Percentiles rank a stretch among this genome's conserved stretches.
Conservation (phyloP, 2,888 invertebrate genomes). For the Notodromas monacha region DNA sequence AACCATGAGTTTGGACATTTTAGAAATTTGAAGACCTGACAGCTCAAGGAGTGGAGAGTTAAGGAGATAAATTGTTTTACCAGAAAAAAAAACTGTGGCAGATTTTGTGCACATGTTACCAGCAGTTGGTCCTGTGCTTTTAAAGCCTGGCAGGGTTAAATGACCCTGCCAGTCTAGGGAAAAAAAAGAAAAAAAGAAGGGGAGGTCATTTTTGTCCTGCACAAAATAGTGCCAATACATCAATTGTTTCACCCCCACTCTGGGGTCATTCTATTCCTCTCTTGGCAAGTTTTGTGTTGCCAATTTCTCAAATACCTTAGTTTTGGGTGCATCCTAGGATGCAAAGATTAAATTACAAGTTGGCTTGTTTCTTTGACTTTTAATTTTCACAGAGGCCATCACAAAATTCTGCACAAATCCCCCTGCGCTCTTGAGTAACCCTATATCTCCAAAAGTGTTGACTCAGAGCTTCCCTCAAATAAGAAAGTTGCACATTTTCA, state of each 20-base stretch:
- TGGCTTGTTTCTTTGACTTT: conserved; percentile 4
- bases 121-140: background rate
- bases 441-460: background rate
- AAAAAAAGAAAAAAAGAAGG: conserved; percentile 1
- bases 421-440: conserved; percentile 4
- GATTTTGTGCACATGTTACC: too few species aligned
- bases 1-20: too few species aligned
- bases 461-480: too few species aligned
- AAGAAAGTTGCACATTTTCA: too few species aligned
- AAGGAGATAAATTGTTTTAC: too few species aligned
- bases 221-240: conserved; percentile 1
- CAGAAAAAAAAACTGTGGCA: too few species aligned
- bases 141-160: background rate
- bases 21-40: too few species aligned
- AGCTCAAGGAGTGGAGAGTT: too few species aligned
- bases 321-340: background rate
- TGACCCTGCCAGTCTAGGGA: conserved; percentile 4
- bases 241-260: conserved; percentile 2
- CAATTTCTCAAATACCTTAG: too few species aligned
- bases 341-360: conserved; percentile 4
- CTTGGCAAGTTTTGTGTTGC: too few species aligned
- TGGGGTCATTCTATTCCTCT: conserved; percentile 2
- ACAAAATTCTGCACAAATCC: conserved; percentile 4
- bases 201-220: conserved; percentile 1
- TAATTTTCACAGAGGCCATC: conserved; percentile 4